Evolutionary conservation across 2,888 invertebrate genomes (phyloP), one percentile per base, ranked within the genome.

Genomic region (Agrochola lychnidis): DNA sequence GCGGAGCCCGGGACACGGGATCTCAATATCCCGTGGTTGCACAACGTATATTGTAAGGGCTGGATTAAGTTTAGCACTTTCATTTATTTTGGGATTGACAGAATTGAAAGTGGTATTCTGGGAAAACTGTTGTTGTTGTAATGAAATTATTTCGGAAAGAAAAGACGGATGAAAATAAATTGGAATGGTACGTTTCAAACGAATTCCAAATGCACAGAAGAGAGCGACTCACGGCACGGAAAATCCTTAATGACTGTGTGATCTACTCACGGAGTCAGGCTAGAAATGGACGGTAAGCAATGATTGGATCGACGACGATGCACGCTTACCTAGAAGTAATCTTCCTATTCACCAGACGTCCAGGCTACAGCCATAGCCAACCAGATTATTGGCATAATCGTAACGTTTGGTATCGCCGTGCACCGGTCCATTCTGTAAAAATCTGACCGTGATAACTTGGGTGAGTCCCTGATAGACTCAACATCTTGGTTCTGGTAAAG

Each of bases 11-110:
- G 83, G 69, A 82, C 61, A 22, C 78, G 73, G 83, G 83, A 73
- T 69, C 83, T 86, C 75, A 78, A 70, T 78, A 83, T 74, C 86
- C 73, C 83, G 86, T 45, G 71, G 71, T 78, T 86, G 72, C 71
- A 51, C 73, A 48, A 70, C 70, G 77, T 74, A 63, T 77, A 56
- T 69, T 85, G 78, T 75, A 63, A 78, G 59, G 80, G 67, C 69
- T 75, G 71, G 86, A 79, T 86, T 79, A 78, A 67, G 78, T 77
- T 75, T 36, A 73, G 76, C 73, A 71, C 69, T 85, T 79, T 81
- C 85, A 82, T 82, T 77, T 71, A 73, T 74, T 85, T 83, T 69
- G 19, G 62, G 78, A 74, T 81, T 81, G 76, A 59, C 16, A 63
- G 76, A 30, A 63, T 62, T 76, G 64, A 10, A 48, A 53, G 45